Conservation (phyloP, 2,113 vertebrate genomes). For the Malurus melanocephalus region DNA sequence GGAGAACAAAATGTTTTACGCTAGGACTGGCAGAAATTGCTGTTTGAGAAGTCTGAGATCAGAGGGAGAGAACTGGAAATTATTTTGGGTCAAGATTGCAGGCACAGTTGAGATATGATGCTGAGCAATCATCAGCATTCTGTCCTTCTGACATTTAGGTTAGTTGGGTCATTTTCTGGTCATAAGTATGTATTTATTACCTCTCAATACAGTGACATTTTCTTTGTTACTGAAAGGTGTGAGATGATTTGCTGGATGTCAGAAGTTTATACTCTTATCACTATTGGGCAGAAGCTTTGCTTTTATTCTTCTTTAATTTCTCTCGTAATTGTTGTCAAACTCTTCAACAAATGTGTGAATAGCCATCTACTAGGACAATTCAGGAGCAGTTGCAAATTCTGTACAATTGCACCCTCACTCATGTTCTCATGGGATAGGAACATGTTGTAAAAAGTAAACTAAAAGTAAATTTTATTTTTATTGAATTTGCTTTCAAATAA, state of each 20-base stretch:
- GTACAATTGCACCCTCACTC: background rate
- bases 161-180: slow-evolving; percentile 13
- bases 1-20: background rate
- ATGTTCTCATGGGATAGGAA: background rate
- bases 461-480: background rate
- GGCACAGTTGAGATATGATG: background rate
- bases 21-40: background rate
- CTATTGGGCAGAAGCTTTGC: background rate
- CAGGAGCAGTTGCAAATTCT: background rate
- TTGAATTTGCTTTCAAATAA: background rate
- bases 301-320: background rate
- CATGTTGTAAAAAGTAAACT: background rate
- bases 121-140: background rate
- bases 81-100: background rate
- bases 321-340: background rate
- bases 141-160: background rate
- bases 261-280: background rate
- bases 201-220: background rate
- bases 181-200: background rate
- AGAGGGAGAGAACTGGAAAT: background rate
- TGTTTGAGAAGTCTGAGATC: background rate
- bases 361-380: background rate
- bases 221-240: background rate
- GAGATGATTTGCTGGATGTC: background rate
- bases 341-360: background rate